Evolutionary conservation across 2,113 vertebrate species (phyloP).

Genomic region (Cacatua alba): DNA sequence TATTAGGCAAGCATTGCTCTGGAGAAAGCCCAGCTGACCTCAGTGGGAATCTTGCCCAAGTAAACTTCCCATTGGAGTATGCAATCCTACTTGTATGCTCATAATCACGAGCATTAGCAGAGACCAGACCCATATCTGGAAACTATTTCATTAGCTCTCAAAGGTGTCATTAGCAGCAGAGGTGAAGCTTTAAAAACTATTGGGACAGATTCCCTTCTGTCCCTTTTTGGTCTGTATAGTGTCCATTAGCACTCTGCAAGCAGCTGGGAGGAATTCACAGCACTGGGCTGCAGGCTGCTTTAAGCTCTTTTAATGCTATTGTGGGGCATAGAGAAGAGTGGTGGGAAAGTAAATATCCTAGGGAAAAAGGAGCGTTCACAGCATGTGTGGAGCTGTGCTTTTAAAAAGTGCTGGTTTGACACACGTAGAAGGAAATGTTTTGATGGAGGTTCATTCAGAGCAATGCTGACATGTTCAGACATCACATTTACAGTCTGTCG

Average conservation of each 20-base stretch:
- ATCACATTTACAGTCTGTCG: neutral
- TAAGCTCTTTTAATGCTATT: neutral
- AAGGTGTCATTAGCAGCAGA: neutral
- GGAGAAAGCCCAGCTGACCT: conserved; percentile 32
- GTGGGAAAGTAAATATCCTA: neutral
- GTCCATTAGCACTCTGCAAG: neutral
- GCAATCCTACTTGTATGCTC: neutral
- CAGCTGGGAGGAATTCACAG: neutral
- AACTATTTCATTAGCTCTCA: conserved; percentile 16
- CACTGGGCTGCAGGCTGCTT: neutral
- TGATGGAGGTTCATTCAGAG: neutral
- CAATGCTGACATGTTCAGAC: neutral
- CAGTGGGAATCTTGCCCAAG: conserved; percentile 30
- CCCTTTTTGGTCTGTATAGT: neutral
- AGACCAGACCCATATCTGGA: neutral
- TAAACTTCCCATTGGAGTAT: conserved; percentile 9
- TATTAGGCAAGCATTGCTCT: conserved; percentile 21
- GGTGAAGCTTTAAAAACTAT: neutral
- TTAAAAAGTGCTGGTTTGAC: neutral
- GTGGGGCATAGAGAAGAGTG: neutral
- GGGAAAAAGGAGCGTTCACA: neutral
- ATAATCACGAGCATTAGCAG: neutral
- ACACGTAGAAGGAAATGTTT: neutral
- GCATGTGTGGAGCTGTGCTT: neutral
- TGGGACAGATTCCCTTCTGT: neutral